These are phyloP conservation scores for Thalassophryne amazonica DNA, from an alignment of 2,797 vertebrate species.

Conservation along the genomic window DNA sequence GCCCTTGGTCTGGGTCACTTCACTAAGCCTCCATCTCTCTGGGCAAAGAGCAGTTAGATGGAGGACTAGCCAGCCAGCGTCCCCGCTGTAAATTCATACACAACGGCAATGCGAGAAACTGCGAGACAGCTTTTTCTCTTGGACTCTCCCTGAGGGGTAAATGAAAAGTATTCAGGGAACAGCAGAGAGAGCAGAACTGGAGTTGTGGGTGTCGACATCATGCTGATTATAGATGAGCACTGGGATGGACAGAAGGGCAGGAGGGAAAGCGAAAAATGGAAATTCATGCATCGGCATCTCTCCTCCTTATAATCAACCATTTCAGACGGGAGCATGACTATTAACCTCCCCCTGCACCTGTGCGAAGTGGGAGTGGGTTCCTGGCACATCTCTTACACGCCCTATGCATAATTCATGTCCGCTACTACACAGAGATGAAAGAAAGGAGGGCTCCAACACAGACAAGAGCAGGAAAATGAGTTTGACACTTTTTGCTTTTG, in stretches of 20 bases:
- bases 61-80: conserved; percentile 34
- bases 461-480: conserved; percentile 48
- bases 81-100: conserved; percentile 8
- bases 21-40: conserved; percentile 45
- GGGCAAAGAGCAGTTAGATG: conserved; percentile 46
- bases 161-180: conserved; percentile 68
- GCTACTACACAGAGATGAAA: conserved; percentile 59
- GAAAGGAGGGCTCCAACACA: conserved; percentile 37
- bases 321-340: conserved; percentile 56
- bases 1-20: conserved; percentile 45
- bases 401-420: conserved; percentile 71
- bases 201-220: conserved; percentile 35
- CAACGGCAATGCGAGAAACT: conserved; percentile 21
- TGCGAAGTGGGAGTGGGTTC: conserved; percentile 59
- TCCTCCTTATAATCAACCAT: conserved; percentile 64
- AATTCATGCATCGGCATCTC: conserved; percentile 43
- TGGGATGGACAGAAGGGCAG: conserved; percentile 30
- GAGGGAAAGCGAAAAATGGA: conserved; percentile 10
- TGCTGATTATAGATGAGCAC: conserved; percentile 66
- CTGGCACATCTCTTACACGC: conserved; percentile 46
- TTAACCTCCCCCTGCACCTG: conserved; percentile 65
- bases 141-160: conserved; percentile 39
- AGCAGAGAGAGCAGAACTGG: conserved; percentile 49
- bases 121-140: conserved; percentile 47
- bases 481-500: conserved; percentile 22